Base-by-base conservation (phyloP, 2,797 vertebrate genomes). In the Sphaeramia orbicularis region DNA sequence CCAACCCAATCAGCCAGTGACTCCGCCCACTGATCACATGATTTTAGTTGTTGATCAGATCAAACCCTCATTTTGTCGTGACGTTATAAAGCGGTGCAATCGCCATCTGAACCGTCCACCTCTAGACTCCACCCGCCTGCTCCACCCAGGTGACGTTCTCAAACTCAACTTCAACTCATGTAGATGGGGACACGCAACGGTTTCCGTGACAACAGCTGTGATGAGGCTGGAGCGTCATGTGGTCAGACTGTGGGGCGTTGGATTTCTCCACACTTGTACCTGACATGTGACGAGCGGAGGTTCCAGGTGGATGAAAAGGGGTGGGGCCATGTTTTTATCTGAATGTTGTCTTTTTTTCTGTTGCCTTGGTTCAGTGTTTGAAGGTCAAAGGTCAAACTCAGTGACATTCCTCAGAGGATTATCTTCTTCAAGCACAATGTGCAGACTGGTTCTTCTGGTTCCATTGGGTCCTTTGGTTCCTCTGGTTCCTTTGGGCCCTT, bases 311-410 rank as follows among this genome's bases (percentile, higher is more conserved):
- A 52, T 38, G 9, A 8, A 71, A 55, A 48, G 54, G 52, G 55
- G 57, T 0, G 0, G 72, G 82, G 76, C 73, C 74, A 78, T 73
- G 15, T 40, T 55, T 24, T 45, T 9, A 9, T 27, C 47, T 51
- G 10, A 2, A 2, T 15, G 24, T 32, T 7, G 14, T 1, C 37
- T 15, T 32, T 42, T 43, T 41, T 50, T 4, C 19, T 43, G n/a
- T 12, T 4, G 9, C 44, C 58, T 37, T 32, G 30, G 49, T 41
- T 58, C 27, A 30, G 3, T 35, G 30, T 42, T 44, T 18, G 6
- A 57, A 2, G 27, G 9, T 9, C 41, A 48, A 21, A 32, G 16
- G 2, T 30, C 37, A n/a, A 9, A 8, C 47, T 30, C 3, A 30
- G 30, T 30, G 27, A 30, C 27, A 30, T 30, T 30, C 27, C 27